Base-by-base conservation (phyloP, 2,113 vertebrate genomes). In the Sebastes fasciatus region DNA sequence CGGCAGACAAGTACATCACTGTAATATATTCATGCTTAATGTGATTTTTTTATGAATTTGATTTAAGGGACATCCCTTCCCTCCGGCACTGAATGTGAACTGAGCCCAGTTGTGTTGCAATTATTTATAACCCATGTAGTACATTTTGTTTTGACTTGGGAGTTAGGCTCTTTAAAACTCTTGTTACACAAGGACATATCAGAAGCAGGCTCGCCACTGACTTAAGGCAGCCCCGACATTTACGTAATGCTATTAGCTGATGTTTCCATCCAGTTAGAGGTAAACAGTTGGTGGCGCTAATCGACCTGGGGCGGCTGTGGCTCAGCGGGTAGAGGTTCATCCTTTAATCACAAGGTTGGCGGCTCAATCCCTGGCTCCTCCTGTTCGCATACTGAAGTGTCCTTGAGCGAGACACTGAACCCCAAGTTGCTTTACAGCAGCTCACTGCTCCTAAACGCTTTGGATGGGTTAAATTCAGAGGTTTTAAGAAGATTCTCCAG, bases 51-150 rank as follows among this genome's bases (percentile, higher is more conserved):
- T 3, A 65, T 12, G 3, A 61, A 42, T 45, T 70, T 49, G 4
- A 80, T 77, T 60, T 46, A 2, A 66, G 43, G 17, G 46, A 42
- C 74, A 66, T 26, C 23, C 9, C 4, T 65, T 11, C 5, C 12
- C 26, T 13, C 82, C 2, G 34, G 40, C 76, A 68, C 42, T 71
- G 42, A 69, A 72, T 16, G 11, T 51, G 42, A 79, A 77, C 11
- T 67, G 62, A 80, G 52, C n/a, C 45, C 48, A 84, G 71, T 62
- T 48, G 14, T 83, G 21, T 10, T 76, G 49, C 49, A 43, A 86
- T 74, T 55, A 77, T 75, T 74, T 67, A 54, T 62, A n/a, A 73
- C 8, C 14, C 57, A 60, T 80, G 75, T 19, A 79, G 65, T 42
- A 17, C 52, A 68, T 75, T 61, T 79, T 64, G 63, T 76, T 61